Base-by-base conservation (phyloP, 30 jellyfish, hydroid and myxozoan genomes). In the Calvadosia cruxmelitensis region DNA sequence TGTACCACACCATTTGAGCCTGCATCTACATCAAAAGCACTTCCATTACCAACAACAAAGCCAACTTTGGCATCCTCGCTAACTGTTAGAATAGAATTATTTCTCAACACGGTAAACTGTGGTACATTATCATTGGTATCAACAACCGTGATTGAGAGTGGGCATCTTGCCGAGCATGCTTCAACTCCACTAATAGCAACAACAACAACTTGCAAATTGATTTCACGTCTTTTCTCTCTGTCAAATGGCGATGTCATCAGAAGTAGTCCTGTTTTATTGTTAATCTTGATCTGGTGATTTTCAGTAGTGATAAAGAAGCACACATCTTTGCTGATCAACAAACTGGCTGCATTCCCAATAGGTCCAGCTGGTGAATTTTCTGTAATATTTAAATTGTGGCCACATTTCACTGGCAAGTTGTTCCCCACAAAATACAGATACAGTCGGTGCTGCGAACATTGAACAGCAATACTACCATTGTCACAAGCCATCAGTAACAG, bases 41-140 rank as follows among this genome's bases (percentile, higher is more conserved):
- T 0, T 10, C 42, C 15, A 1, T 25, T 35, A 3, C 2, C 24
- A 13, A 69, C 23, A 0, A 26, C 31, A 25, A 15, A 26, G 27
- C 49, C 49, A 16, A 36, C 29, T 2, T 7, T 49, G 20, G 31
- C 48, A 36, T 69, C 49, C 49, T 69, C 79, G n/a, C 20, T 2
- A 31, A 50, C 73, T 29, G 35, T 15, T n/a, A 69, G 1, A 26
- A 25, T 0, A n/a, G 49, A 20, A 25, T 48, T 34, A 0, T 42
- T 69, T 28, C 27, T 31, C 57, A 42, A 5, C n/a, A n/a, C n/a
- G n/a, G 25, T 15, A 50, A 69, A 69, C 42, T 0, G 72, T 29
- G 79, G 79, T 29, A 72, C 50, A 69, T 30, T 29, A 72, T 69
- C 79, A 51, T 69, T 69, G 49, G 49, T 72, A 50, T 69, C 79